Base-by-base conservation (phyloP, 37 sponge, comb jelly and placozoan genomes). In the Cliona cf. orientalis region DNA sequence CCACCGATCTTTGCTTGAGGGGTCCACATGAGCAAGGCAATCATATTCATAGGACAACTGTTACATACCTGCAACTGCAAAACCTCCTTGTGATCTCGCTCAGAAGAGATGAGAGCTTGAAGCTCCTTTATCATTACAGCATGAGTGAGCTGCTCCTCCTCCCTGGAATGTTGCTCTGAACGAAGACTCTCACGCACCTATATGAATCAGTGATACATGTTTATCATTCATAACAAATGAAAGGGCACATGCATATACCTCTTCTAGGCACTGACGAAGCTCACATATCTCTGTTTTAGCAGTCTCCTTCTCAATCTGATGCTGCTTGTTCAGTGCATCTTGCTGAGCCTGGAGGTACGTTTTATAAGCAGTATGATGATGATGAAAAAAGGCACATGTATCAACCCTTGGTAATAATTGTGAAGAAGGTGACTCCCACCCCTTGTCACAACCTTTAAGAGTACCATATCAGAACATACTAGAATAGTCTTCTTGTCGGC, bases 81-180 rank as follows among this genome's bases (percentile, higher is more conserved):
- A 1, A 85, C 81, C 33, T 78, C 81, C 37, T 65, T 71, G 2
- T 25, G 64, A 9, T 78, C 74, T 45, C 94, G 71, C 61, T 89
- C 94, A 5, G 46, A 40, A 12, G 78, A 71, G 21, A 95, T 61
- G 60, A 92, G 73, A 37, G 76, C 55, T 58, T 95, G 96, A 2
- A 95, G 76, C 58, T 95, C 96, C 40, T 76, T 67, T 33, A 95
- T 21, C 87, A 95, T 87, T 5, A 87, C 93, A 3, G 73, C 91
- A 70, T 95, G 93, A 21, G 80, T 46, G 2, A 41, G 57, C 59
- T 90, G 83, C 53, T 90, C 92, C 42, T 78, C 80, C 17, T 89
- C 72, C 12, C 90, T 40, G 7, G 83, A 85, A 17, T 68, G 32
- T 57, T 90, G 88, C 82, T 86, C 90, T n/a, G 61, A 21, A 28